Conservation (phyloP, 1,140 invertebrate species). For the Antheraea pernyi region DNA sequence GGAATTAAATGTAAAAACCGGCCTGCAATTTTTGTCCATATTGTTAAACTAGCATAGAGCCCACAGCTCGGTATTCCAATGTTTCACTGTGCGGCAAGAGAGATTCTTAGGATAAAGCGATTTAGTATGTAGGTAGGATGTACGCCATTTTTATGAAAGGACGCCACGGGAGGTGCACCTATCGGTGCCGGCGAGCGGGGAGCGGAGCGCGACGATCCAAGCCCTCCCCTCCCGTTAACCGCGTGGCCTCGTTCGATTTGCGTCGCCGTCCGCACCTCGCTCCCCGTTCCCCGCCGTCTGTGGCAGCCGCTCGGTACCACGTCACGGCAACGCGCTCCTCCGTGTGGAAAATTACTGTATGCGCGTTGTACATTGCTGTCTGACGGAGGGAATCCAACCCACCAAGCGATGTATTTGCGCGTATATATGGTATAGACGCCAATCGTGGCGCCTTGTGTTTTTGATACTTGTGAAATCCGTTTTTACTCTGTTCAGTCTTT, state of each 20-base stretch:
- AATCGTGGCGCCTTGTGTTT: conserved; percentile 31
- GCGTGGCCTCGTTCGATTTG: conserved; percentile 73
- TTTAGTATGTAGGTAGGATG: conserved; percentile 64
- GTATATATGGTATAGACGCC: conserved; percentile 18
- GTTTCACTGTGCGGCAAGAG: conserved; percentile 65
- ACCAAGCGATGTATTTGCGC: conserved; percentile 37
- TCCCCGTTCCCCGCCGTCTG: conserved; percentile 34
- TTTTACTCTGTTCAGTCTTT: conserved; percentile 44
- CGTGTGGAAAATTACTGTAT: conserved; percentile 53
- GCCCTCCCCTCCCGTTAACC: conserved; percentile 36
- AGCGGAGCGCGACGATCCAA: conserved; percentile 30
- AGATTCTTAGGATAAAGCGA: conserved; percentile 74
- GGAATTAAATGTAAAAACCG: conserved; percentile 48
- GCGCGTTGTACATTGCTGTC: conserved; percentile 54
- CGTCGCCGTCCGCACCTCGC: conserved; percentile 37
- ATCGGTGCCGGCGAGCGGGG: conserved; percentile 28
- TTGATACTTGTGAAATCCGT: conserved; percentile 44
- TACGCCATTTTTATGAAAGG: conserved; percentile 63
- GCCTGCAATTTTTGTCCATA: conserved; percentile 73
- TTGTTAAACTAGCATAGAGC: conserved; percentile 68
- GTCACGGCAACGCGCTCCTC: conserved; percentile 51
- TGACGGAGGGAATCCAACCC: conserved; percentile 4
- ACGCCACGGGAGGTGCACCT: conserved; percentile 42
- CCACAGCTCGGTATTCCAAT: conserved; percentile 65
- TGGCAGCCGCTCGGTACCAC: conserved; percentile 45